Base-by-base conservation (phyloP, 2,113 vertebrate species). In the Morone saxatilis region DNA sequence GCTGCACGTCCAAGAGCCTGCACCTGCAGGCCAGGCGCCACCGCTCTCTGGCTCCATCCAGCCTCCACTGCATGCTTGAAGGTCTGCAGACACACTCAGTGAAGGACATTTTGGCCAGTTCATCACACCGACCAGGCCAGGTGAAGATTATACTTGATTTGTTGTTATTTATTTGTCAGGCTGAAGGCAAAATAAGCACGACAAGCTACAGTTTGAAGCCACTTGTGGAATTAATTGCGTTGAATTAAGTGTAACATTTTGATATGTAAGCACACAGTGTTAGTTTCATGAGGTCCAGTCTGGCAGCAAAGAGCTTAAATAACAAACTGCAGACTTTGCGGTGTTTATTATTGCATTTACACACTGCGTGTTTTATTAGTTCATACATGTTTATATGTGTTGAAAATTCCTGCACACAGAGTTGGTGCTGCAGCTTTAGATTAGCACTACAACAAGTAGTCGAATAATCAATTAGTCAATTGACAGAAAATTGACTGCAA, bases 1-100 rank as follows among this genome's bases (percentile, higher is more conserved):
- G 95, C 94, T 87, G 91, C 92, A 95, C 92, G 89, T 95, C 95
- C 95, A 95, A 96, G 95, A 65, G 71, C 93, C 91, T 97, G 97
- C 97, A 99, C 97, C 98, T 99, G 98, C 96, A 92, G 92, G 89
- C 47, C 89, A 66, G 62, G 89, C 83, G 57, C 66, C 41, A 16
- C 68, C 7, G 59, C 94, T 92, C 90, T 80, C 89, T 68, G 76
- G 51, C 80, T 82, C 43, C 4, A 0, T 74, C 61, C 88, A 53
- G 70, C 82, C 60, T 87, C 87, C 74, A 50, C 71, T 60, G 65
- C 80, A 80, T 66, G 66, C 76, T 31, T 71, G 62, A 73, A 78
- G 66, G 79, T 87, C 85, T 75, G 76, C 85, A 78, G 88, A 88
- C 89, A 62, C 73, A 51, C 84, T 81, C 80, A 60, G 48, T 80